A percentile compares a stretch with the other conserved stretches of the same genome.
Evolutionary conservation across 1,140 invertebrate genomes (phyloP).

Genomic region (Daktulosphaira vitifoliae): DNA sequence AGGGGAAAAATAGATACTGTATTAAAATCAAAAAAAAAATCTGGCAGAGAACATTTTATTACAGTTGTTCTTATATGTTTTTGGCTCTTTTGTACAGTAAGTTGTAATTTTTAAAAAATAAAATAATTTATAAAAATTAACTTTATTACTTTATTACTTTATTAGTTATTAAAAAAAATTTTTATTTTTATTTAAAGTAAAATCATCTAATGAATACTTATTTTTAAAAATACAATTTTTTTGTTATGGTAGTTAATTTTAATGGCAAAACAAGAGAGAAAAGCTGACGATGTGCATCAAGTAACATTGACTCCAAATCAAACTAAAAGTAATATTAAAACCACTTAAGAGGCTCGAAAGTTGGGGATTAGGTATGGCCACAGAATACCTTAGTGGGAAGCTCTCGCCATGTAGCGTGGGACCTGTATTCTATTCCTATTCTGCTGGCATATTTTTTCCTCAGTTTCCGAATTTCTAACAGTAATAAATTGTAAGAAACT

Average conservation of each 20-base stretch:
- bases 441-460: no score
- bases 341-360: no score
- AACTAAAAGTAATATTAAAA: constrained; percentile 44
- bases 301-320: constrained; percentile 48
- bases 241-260: not conserved
- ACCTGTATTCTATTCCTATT: no score
- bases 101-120: not conserved
- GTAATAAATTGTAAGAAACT: no score
- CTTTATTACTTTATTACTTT: not conserved
- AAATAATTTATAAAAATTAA: not conserved
- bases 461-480: no score
- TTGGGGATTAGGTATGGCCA: no score
- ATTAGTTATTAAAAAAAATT: not conserved
- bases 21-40: not conserved
- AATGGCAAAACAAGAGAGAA: constrained; percentile 54
- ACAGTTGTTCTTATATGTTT: not conserved
- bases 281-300: constrained; percentile 49
- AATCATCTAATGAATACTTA: no score
- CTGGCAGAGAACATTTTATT: constrained; percentile 1
- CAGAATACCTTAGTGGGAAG: no score
- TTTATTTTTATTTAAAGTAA: no score
- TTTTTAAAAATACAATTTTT: no score
- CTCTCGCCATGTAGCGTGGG: no score
- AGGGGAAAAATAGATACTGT: not conserved
- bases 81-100: constrained; percentile 27